These are phyloP conservation scores for Drosophila takahashii DNA, from an alignment of 1,140 invertebrate species.

Conservation along the genomic window DNA sequence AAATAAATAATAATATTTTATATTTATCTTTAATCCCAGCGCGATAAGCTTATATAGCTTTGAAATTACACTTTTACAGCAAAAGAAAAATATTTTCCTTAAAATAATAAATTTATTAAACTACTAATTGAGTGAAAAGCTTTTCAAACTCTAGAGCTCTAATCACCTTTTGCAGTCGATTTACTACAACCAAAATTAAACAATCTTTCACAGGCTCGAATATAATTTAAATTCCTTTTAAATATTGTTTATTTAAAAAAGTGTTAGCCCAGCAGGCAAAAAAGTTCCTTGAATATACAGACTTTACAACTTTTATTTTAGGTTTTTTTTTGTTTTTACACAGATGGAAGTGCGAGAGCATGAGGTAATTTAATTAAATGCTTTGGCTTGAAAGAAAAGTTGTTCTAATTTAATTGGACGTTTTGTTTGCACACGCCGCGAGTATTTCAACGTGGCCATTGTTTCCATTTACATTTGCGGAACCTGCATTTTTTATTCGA, in stretches of 20 bases:
- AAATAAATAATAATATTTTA: too few species aligned
- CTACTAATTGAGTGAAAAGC: too few species aligned
- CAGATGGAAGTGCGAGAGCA: slow-evolving; percentile 1
- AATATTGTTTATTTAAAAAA: slow-evolving; percentile 34
- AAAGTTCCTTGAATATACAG: slow-evolving; percentile 31
- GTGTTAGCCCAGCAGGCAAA: slow-evolving; percentile 12
- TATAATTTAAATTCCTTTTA: slow-evolving; percentile 22
- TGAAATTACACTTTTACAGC: too few species aligned
- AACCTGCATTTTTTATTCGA: slow-evolving; percentile 58
- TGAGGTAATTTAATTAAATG: slow-evolving; percentile 69
- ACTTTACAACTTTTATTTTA: slow-evolving; percentile 28
- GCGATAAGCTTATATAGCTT: too few species aligned
- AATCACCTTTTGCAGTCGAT: neutral
- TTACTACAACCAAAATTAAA: neutral
- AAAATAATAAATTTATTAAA: too few species aligned
- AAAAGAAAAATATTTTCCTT: too few species aligned
- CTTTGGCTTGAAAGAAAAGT: slow-evolving; percentile 70
- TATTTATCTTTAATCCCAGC: too few species aligned
- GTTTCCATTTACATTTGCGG: slow-evolving; percentile 55
- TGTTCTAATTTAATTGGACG: slow-evolving; percentile 72
- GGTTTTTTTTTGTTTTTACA: slow-evolving; percentile 5
- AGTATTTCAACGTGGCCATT: slow-evolving; percentile 46
- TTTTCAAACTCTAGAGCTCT: neutral
- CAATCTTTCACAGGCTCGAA: neutral
- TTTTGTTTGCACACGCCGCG: slow-evolving; percentile 57